Evolutionary conservation across 37 sponge, comb jelly and placozoan species (phyloP), one percentile per base, ranked within the genome.

Genomic region (Mnemiopsis leidyi): DNA sequence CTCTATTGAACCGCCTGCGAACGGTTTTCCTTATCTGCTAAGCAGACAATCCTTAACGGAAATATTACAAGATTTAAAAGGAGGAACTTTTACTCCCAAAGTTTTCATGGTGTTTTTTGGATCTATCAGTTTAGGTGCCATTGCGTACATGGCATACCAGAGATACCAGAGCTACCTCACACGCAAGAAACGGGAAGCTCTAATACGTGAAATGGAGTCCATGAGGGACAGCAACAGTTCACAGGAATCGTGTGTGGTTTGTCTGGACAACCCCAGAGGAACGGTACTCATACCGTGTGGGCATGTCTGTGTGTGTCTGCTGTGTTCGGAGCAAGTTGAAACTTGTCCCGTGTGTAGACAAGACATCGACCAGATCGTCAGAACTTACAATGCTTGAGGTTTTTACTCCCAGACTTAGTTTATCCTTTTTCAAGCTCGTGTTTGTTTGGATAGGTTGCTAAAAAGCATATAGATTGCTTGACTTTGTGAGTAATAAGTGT

Each of bases 201-300:
- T 85, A 5, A 40, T 85, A 0, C 61, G 61, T 2, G 90, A 85
- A 39, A 85, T 85, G 40, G 90, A 85, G 48, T 23, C 61, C 21
- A 85, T 85, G 90, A 85, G 90, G 30, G 90, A 85, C 61, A 20
- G 25, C 16, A 25, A 21, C 26, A 25, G 48, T 26, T 5, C 24
- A 25, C 23, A 13, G 23, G 90, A 85, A 28, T 85, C 61, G 9
- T 85, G 90, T 85, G 90, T 85, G 24, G 90, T 85, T 25, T 85
- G 90, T 85, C 90, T 85, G 25, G 90, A 85, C 23, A 85, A 85
- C 61, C 90, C 90, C 26, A 28, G 90, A 40, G 90, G 90, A 0
- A 40, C 61, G 3, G 90, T 85, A n/a, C 61, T 85, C 3, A 85
- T 85, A 28, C 90, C 90, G 23, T 85, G 90, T 39, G 90, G 90